Conservation (phyloP, 1,140 invertebrate genomes). For the Drosophila ohnishii region DNA sequence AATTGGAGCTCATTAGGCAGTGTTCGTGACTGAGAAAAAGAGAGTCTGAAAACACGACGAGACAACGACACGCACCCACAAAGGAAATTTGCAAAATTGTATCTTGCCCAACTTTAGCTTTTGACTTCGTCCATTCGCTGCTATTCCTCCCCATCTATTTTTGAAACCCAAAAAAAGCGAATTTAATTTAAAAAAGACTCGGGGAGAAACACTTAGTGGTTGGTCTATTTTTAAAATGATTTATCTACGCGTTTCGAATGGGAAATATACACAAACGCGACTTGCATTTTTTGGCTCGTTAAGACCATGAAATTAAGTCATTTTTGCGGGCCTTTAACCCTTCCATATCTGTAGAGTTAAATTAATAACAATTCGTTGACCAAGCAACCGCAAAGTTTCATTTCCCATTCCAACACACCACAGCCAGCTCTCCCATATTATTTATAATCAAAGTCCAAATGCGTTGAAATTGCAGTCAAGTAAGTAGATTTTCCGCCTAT, state of each 20-base stretch:
- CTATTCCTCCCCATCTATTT: slow-evolving; percentile 9
- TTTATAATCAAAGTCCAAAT: slow-evolving; percentile 63
- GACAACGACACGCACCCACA: slow-evolving; percentile 23
- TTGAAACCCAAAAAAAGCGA: slow-evolving; percentile 5
- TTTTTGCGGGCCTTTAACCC: slow-evolving; percentile 17
- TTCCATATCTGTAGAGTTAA: slow-evolving; percentile 5
- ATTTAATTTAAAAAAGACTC: slow-evolving; percentile 8
- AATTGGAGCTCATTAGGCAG: slow-evolving; percentile 27
- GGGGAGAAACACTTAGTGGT: slow-evolving; percentile 24
- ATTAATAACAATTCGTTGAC: slow-evolving; percentile 26
- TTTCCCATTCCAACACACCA: slow-evolving; percentile 12
- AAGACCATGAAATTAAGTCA: slow-evolving; percentile 22
- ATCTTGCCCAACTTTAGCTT: slow-evolving; percentile 23
- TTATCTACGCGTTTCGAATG: slow-evolving; percentile 28
- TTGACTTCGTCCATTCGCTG: not conserved
- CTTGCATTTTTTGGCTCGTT: slow-evolving; percentile 12
- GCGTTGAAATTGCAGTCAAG: slow-evolving; percentile 46
- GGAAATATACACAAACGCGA: slow-evolving; percentile 14
- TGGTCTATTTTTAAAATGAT: slow-evolving; percentile 57
- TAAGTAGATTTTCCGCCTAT: slow-evolving; percentile 23
- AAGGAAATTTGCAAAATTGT: slow-evolving; percentile 21
- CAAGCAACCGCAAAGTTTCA: slow-evolving; percentile 20
- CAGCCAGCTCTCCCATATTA: slow-evolving; percentile 18
- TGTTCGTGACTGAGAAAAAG: slow-evolving; percentile 25
- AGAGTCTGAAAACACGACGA: slow-evolving; percentile 1